Evolutionary conservation across 2,113 vertebrate genomes (phyloP).

Genomic region (Emydura subglobosa): DNA sequence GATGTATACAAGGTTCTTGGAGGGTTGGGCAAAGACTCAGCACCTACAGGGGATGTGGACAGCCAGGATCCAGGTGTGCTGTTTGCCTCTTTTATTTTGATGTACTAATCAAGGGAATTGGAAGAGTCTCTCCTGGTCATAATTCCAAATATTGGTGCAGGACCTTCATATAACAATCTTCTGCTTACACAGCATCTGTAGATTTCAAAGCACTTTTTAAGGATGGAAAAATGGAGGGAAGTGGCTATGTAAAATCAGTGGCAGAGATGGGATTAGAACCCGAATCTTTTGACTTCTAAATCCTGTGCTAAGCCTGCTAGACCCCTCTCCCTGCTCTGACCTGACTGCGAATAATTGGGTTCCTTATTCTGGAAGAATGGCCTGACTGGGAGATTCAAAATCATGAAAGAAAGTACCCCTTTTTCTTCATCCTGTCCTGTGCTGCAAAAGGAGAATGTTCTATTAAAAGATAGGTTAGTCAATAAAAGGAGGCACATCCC

Average conservation of each 20-base stretch:
- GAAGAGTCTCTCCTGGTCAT: neutral
- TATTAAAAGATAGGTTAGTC: neutral
- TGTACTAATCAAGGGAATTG: neutral
- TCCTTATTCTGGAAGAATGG: neutral
- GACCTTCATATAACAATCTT: accelerated
- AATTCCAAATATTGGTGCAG: accelerated
- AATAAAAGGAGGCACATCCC: neutral
- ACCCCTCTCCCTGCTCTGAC: accelerated
- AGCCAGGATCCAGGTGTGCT: constrained; percentile 54
- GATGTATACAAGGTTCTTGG: constrained; percentile 92
- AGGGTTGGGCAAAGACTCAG: constrained; percentile 84
- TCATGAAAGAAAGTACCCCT: accelerated
- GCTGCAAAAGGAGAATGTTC: neutral
- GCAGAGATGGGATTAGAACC: neutral
- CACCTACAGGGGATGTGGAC: constrained; percentile 45
- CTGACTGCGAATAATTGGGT: neutral
- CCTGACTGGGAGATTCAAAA: neutral
- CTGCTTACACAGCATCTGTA: accelerated
- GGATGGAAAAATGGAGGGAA: neutral
- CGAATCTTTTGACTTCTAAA: neutral
- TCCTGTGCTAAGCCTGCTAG: neutral
- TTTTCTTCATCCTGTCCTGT: neutral
- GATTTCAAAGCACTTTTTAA: accelerated
- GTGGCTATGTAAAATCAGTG: neutral
- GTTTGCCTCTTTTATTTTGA: neutral